Conservation (phyloP, 1,140 invertebrate genomes). For the Nylanderia fulva region DNA sequence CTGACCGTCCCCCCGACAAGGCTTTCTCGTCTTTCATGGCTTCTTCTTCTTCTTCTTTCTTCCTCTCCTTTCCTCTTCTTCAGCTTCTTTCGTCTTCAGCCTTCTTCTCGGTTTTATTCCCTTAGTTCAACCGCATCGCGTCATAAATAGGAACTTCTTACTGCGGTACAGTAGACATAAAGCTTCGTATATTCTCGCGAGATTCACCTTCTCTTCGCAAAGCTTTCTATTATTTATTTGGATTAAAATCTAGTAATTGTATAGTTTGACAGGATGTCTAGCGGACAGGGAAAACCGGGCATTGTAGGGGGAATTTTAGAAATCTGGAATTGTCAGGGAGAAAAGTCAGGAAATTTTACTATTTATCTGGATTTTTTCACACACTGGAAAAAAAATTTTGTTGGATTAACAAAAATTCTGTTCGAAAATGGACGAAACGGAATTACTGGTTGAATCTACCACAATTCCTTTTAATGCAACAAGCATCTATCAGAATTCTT, state of each 20-base stretch:
- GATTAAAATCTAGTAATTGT: not conserved
- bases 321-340: too few species aligned
- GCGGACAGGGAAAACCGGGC: too few species aligned
- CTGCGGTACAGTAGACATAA: not conserved
- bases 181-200: not conserved
- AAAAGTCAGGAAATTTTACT: too few species aligned
- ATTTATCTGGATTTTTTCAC: too few species aligned
- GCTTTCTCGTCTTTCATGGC: conserved; percentile 72
- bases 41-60: conserved; percentile 63
- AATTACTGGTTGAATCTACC: too few species aligned
- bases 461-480: too few species aligned
- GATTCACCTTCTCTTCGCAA: not conserved
- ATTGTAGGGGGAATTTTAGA: too few species aligned
- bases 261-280: too few species aligned
- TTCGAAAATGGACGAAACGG: too few species aligned
- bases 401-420: too few species aligned
- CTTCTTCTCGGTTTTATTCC: conserved; percentile 70
- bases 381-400: too few species aligned
- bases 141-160: conserved; percentile 42
- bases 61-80: conserved; percentile 56
- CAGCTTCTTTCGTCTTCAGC: conserved; percentile 40
- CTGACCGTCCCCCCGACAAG: conserved; percentile 83
- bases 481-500: too few species aligned
- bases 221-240: conserved; percentile 5
- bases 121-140: conserved; percentile 27